phyloP scores from a whole-genome alignment of 1,140 invertebrate genomes.

The Calephelis nemesis region DNA sequence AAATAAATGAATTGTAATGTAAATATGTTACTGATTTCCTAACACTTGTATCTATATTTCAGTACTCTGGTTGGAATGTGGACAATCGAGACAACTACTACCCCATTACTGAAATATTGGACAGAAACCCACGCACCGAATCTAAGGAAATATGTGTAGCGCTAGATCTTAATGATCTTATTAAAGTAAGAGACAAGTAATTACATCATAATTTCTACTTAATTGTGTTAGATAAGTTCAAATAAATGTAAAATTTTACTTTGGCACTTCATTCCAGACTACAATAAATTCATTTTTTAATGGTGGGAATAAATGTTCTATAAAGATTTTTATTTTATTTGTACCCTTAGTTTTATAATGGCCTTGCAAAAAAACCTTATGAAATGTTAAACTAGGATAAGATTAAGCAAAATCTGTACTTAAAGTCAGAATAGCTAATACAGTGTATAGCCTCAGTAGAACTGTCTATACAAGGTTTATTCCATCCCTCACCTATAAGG shows the following conservation, averaged over 20 bases:
- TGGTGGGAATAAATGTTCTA: constrained; percentile 71
- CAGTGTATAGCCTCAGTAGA: too few species aligned
- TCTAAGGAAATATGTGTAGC: constrained; percentile 78
- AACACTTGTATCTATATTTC: constrained; percentile 44
- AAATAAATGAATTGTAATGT: too few species aligned
- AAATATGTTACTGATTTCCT: not conserved
- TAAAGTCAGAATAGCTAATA: too few species aligned
- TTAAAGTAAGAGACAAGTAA: constrained; percentile 78
- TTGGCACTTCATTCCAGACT: constrained; percentile 75
- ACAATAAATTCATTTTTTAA: constrained; percentile 73
- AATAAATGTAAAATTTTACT: constrained; percentile 60
- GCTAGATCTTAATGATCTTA: constrained; percentile 76
- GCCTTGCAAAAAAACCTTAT: too few species aligned
- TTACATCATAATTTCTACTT: constrained; percentile 55
- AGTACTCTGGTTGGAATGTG: constrained; percentile 86
- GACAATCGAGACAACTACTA: constrained; percentile 84
- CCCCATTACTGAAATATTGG: constrained; percentile 78
- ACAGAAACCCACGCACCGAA: constrained; percentile 74
- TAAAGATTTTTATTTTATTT: constrained; percentile 36
- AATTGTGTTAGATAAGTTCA: constrained; percentile 71
- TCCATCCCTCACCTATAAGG: too few species aligned
- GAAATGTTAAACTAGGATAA: constrained; percentile 10
- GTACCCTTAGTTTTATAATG: not conserved
- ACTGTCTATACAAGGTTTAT: too few species aligned
- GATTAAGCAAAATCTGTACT: not conserved